Evolutionary conservation across 1,140 invertebrate species (phyloP), one percentile per base, ranked within the genome.

Genomic region (Heliconius eleuchia): DNA sequence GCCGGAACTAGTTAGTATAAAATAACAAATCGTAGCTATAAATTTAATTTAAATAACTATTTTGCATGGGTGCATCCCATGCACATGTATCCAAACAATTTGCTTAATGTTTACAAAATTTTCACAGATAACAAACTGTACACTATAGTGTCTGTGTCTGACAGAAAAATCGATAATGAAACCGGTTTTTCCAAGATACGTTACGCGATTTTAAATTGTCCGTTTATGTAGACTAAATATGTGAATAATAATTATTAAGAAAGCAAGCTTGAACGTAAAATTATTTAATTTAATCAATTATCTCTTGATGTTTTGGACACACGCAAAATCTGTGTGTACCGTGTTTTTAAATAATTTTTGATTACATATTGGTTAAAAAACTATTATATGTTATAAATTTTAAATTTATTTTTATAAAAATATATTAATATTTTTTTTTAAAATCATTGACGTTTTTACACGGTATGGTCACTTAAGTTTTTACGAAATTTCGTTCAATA

Each of bases 91-190:
- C 75, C 77, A 78, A 76, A 78, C 77, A 78, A 78, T 66, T 76
- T 73, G 77, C 78, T 76, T 78, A 78, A 78, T 81, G 80, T 78
- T 78, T 81, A 81, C 80, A 78, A 78, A 72, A 78, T 71, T 71
- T 72, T 46, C 76, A 78, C 73, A 78, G 80, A 81, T 77, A 78
- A 74, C 30, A 76, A 78, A 78, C 42, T 34, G 18, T 70, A 73
- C 70, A 78, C 42, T 50, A 4, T 37, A 74, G 23, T 78, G 16
- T 23, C 42, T 52, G 50, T 52, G 18, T 52, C 50, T 52, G 27
- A 46, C 37, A 70, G 16, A 71, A 77, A 77, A 78, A 78, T 78
- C 77, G 77, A 78, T 78, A 78, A 39, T 78, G 18, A 46, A 46
- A 66, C 55, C 72, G 77, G 71, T 78, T 78, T 70, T 46, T 70